Evolutionary conservation across 2,888 invertebrate species (phyloP).

Genomic region (Tetanocera ferruginea): DNA sequence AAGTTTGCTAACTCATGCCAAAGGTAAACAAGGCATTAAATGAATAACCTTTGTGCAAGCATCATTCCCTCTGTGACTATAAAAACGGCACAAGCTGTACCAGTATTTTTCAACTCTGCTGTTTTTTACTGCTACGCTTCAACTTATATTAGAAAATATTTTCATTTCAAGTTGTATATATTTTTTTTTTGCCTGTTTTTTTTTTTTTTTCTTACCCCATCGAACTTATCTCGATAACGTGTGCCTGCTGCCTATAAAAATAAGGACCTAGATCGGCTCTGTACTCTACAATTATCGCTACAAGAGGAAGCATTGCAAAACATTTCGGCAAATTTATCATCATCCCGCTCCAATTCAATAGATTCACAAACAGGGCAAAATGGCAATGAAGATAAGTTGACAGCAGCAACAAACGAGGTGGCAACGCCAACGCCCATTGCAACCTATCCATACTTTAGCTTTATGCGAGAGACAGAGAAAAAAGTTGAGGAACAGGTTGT

Average conservation of each 20-base stretch:
- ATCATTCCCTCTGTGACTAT: too few relatives aligned
- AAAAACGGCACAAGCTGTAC: not conserved
- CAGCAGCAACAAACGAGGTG: constrained; percentile 40
- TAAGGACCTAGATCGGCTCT: constrained; percentile 65
- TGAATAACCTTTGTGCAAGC: too few relatives aligned
- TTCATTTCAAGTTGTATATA: not conserved
- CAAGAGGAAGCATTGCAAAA: constrained; percentile 60
- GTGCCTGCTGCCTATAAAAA: not conserved
- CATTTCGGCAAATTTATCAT: constrained; percentile 54
- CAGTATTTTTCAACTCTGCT: not conserved
- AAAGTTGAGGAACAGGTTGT: constrained; percentile 38
- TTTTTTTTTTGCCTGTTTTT: not conserved
- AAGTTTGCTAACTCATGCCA: too few relatives aligned
- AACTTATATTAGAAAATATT: not conserved
- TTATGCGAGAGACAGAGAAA: not conserved
- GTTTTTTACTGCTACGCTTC: not conserved
- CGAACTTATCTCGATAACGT: not conserved
- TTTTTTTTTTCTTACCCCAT: not conserved
- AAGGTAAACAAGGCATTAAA: too few relatives aligned
- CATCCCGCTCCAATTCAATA: constrained; percentile 40
- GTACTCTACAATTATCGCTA: constrained; percentile 60
- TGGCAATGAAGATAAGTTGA: constrained; percentile 26
- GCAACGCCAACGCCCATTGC: constrained; percentile 29
- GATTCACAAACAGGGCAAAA: constrained; percentile 44
- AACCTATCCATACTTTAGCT: constrained; percentile 8